These are phyloP conservation scores for Mirounga angustirostris DNA, from an alignment of 2,113 vertebrate genomes.

Conservation along the genomic window DNA sequence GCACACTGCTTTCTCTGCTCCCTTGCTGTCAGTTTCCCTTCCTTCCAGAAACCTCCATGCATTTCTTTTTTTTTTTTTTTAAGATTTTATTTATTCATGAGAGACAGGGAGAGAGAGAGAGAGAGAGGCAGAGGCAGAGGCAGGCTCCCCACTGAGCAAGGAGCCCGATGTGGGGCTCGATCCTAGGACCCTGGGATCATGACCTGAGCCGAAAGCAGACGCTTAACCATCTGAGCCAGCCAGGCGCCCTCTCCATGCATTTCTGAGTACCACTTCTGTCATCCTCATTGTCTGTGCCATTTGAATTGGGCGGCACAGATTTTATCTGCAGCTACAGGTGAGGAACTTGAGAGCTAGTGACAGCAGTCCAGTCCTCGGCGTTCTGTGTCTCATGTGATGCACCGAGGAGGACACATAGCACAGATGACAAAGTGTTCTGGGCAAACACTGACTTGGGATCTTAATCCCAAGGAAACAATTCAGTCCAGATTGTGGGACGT, in stretches of 20 bases:
- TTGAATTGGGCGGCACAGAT: neutral
- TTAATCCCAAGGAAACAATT: neutral
- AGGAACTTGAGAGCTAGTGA: neutral
- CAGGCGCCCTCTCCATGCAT: neutral
- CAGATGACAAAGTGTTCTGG: neutral
- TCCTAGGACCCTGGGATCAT: too few species aligned
- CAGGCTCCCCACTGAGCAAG: too few species aligned
- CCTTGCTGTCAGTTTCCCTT: neutral
- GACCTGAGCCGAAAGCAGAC: too few species aligned
- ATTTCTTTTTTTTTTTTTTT: neutral
- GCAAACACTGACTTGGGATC: neutral
- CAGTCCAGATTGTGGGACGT: neutral
- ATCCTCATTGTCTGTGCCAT: neutral
- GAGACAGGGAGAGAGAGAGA: too few species aligned
- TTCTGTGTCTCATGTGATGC: neutral
- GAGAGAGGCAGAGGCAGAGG: too few species aligned
- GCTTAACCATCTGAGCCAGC: too few species aligned
- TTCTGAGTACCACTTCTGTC: neutral
- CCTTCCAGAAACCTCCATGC: neutral
- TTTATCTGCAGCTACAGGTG: neutral
- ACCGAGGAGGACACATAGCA: neutral
- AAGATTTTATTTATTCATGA: too few species aligned
- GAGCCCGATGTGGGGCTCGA: too few species aligned
- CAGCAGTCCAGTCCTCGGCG: too few species aligned
- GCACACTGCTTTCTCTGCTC: neutral